Conservation (phyloP, 2,113 vertebrate species). For the Cercopithecus mona region DNA sequence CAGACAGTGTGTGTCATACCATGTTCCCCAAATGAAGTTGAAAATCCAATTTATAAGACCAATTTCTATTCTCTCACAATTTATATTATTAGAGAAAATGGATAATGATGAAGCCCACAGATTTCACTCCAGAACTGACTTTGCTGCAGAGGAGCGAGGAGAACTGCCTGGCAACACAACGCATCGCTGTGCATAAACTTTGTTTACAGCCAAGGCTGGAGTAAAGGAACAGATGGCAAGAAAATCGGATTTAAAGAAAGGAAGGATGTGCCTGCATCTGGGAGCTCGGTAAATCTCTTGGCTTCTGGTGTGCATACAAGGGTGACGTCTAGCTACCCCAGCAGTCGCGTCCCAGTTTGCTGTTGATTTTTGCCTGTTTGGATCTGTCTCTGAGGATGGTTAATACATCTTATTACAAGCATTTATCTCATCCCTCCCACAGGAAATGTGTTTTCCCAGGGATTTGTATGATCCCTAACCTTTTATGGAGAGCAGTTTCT, state of each 20-base stretch:
- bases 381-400: constrained; percentile 69
- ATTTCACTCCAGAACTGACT: background rate
- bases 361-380: constrained; percentile 73
- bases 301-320: constrained; percentile 72
- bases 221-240: constrained; percentile 84
- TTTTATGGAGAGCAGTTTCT: constrained; percentile 65
- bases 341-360: constrained; percentile 45
- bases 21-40: background rate
- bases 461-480: constrained; percentile 44
- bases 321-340: constrained; percentile 51
- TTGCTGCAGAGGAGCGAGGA: background rate
- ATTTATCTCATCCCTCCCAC: constrained; percentile 65
- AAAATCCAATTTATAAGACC: constrained; percentile 7
- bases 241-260: constrained; percentile 84
- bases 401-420: constrained; percentile 74
- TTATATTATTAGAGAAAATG: background rate
- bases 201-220: constrained; percentile 72
- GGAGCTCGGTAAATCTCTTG: constrained; percentile 81
- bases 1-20: background rate
- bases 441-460: constrained; percentile 59
- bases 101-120: background rate
- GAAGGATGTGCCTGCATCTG: constrained; percentile 82
- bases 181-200: background rate
- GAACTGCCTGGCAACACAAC: constrained; percentile 37
- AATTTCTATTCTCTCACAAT: background rate